Conservation (phyloP, 2,888 invertebrate genomes). For the Rugalucina vietnamica region DNA sequence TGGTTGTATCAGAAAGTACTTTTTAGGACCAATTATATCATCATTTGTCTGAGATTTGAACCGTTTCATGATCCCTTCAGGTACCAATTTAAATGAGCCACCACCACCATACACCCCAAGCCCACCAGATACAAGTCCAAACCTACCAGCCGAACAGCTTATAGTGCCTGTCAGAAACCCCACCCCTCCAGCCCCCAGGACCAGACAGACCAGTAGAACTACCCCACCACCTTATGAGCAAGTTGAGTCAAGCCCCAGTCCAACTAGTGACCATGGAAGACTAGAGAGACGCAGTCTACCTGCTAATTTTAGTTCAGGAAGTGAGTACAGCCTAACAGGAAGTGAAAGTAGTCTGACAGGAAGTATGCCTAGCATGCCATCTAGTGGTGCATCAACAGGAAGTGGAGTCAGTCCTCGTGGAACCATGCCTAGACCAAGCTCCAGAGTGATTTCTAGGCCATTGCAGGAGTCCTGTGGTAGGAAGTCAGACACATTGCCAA, state of each 20-base stretch:
- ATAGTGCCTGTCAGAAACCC: neutral
- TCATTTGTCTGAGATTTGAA: too few species aligned
- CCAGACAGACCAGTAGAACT: neutral
- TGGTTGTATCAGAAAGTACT: too few species aligned
- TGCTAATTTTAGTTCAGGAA: neutral
- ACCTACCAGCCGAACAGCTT: neutral
- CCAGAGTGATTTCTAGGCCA: neutral
- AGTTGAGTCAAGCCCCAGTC: constrained; percentile 8
- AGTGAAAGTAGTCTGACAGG: neutral
- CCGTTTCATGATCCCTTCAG: too few species aligned
- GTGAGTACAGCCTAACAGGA: too few species aligned
- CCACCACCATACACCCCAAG: constrained; percentile 48
- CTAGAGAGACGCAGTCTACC: neutral
- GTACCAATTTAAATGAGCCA: constrained; percentile 23
- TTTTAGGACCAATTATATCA: too few species aligned
- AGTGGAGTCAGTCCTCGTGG: neutral
- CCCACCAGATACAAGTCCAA: constrained; percentile 36
- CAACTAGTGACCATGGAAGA: neutral
- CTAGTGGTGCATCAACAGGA: neutral
- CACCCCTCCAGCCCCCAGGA: neutral
- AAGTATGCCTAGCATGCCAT: neutral
- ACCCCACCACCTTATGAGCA: neutral
- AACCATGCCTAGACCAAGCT: neutral
- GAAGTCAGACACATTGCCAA: neutral
- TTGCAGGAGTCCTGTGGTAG: neutral